These are phyloP conservation scores for Schizopygopsis malacanthus DNA, from an alignment of 2,797 vertebrate genomes.

Conservation along the genomic window DNA sequence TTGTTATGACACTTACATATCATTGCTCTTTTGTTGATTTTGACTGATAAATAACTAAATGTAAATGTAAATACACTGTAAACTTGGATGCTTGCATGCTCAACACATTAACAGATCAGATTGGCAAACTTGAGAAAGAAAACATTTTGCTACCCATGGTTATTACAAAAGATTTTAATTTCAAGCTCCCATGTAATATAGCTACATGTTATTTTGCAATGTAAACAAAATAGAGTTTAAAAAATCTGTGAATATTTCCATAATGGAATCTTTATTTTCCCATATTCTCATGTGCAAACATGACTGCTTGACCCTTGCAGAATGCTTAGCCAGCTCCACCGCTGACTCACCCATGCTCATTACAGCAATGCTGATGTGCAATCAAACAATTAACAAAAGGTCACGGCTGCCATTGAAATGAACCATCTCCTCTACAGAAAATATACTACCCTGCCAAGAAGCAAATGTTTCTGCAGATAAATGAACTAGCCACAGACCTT, in stretches of 20 bases:
- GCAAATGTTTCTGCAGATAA: slow-evolving; percentile 51
- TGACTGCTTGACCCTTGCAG: slow-evolving; percentile 30
- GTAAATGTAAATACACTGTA: neutral
- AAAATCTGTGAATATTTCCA: neutral
- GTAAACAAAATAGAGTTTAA: neutral
- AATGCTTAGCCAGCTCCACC: slow-evolving; percentile 37
- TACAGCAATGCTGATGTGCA: slow-evolving; percentile 68
- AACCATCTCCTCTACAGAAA: slow-evolving; percentile 54
- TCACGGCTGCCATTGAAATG: slow-evolving; percentile 64
- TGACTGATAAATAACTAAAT: no score
- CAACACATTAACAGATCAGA: neutral
- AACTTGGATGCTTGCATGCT: neutral
- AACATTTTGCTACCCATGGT: neutral
- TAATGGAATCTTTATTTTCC: neutral
- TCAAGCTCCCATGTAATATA: neutral
- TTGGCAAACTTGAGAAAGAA: neutral
- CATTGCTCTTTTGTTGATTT: no score
- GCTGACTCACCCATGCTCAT: slow-evolving; percentile 59
- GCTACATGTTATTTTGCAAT: neutral
- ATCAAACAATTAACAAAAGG: slow-evolving; percentile 74
- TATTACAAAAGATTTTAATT: neutral
- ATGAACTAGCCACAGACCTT: slow-evolving; percentile 41
- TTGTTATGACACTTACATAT: no score
- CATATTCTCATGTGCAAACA: slow-evolving; percentile 44
- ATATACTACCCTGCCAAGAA: slow-evolving; percentile 53